Percentiles rank a stretch among this genome's conserved stretches.
phyloP scores from a whole-genome alignment of 2,113 vertebrate species.

The Mastomys coucha region DNA sequence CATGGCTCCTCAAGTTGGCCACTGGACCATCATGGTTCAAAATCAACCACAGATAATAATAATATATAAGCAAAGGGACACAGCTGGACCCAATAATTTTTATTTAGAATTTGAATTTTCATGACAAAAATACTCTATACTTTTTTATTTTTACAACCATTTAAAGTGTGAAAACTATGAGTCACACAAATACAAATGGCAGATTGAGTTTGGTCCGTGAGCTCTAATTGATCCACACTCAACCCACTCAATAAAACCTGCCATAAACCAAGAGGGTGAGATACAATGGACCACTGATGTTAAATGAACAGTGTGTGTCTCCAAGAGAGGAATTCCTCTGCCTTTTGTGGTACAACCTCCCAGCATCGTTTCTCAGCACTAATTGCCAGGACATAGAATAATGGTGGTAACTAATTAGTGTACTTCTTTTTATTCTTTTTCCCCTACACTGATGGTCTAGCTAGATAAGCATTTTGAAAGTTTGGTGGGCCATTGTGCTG shows the following conservation, averaged over 20 bases:
- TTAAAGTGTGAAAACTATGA: not conserved
- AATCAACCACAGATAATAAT: not conserved
- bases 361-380: not conserved
- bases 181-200: not conserved
- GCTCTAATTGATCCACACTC: not conserved
- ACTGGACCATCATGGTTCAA: not conserved
- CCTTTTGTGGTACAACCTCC: not conserved
- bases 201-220: not conserved
- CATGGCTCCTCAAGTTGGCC: not conserved
- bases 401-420: slow-evolving; percentile 15
- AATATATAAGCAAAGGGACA: not conserved
- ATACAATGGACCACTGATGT: not conserved
- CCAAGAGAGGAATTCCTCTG: not conserved
- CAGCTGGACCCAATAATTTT: not conserved
- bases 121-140: not conserved
- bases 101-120: not conserved
- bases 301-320: not conserved
- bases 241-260: not conserved
- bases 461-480: slow-evolving; percentile 29
- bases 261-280: not conserved
- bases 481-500: not conserved
- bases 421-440: not conserved
- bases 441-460: not conserved
- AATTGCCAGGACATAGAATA: not conserved
- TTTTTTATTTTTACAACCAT: not conserved